phyloP scores from a whole-genome alignment of 1,140 invertebrate genomes.

The Drosophila santomea region DNA sequence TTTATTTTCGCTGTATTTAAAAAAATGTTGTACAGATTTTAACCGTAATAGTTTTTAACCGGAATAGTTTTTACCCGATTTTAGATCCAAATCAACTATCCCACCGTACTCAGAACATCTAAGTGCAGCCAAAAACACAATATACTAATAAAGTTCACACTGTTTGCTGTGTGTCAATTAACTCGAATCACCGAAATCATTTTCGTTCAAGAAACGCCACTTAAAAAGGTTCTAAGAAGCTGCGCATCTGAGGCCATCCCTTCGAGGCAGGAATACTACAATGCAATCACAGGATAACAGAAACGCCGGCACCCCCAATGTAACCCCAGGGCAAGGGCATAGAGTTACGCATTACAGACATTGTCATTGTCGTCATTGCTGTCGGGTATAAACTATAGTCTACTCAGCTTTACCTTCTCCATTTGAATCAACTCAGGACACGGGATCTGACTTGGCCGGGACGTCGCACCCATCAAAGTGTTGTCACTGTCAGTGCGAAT shows the following conservation, averaged over 20 bases:
- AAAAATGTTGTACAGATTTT: too few species aligned
- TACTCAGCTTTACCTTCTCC: conserved; percentile 13
- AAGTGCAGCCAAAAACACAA: conserved; percentile 16
- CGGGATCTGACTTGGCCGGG: conserved; percentile 39
- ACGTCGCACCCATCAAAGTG: conserved; percentile 78
- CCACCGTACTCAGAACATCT: neutral
- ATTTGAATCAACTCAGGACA: conserved; percentile 34
- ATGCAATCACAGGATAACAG: conserved; percentile 29
- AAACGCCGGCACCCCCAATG: conserved; percentile 28
- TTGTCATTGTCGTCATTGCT: conserved; percentile 61
- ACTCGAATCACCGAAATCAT: conserved; percentile 61
- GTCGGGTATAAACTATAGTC: conserved; percentile 35
- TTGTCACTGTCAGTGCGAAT: conserved; percentile 84
- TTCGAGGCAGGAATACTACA: conserved; percentile 24
- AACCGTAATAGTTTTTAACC: neutral
- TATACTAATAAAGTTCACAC: conserved; percentile 71
- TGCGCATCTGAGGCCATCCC: conserved; percentile 20
- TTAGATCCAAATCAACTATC: neutral
- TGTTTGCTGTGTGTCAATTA: conserved; percentile 47
- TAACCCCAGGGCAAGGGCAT: conserved; percentile 32
- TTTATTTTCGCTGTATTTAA: too few species aligned
- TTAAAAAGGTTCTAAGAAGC: conserved; percentile 64
- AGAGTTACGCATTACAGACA: conserved; percentile 67
- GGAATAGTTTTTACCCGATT: too few species aligned
- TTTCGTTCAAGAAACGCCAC: conserved; percentile 47